Evolutionary conservation across 2,888 invertebrate genomes (phyloP).

Genomic region (Leucoma salicis): DNA sequence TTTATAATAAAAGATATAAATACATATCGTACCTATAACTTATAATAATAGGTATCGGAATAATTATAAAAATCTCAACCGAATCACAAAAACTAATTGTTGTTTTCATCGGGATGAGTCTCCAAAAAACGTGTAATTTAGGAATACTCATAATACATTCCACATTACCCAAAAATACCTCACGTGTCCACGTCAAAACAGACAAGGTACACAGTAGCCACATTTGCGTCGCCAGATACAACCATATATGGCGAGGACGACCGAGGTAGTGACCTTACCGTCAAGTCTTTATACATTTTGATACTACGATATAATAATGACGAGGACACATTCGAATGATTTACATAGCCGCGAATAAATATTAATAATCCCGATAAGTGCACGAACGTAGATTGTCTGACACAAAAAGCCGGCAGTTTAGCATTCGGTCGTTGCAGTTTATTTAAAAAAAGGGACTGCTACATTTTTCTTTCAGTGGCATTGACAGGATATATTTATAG

Average conservation of each 20-base stretch:
- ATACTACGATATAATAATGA: constrained; percentile 25
- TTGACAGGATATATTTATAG: no score
- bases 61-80: no score
- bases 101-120: constrained; percentile 24
- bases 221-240: constrained; percentile 45
- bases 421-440: constrained; percentile 1
- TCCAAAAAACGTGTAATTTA: constrained; percentile 31
- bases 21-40: no score
- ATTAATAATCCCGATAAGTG: constrained; percentile 18
- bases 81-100: no score
- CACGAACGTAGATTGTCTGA: constrained; percentile 14
- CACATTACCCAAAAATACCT: constrained; percentile 19
- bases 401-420: constrained; percentile 20
- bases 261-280: constrained; percentile 47
- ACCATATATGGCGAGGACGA: constrained; percentile 69
- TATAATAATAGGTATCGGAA: no score
- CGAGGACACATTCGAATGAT: constrained; percentile 15
- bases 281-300: constrained; percentile 41
- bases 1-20: no score
- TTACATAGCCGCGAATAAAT: constrained; percentile 22
- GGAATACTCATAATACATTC: constrained; percentile 17
- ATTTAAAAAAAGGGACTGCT: not conserved
- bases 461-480: not conserved
- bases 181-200: constrained; percentile 27
- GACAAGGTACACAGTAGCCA: constrained; percentile 26